These are phyloP conservation scores for Heliopora coerulea DNA, from an alignment of 92 coral and sea anemone genomes.

Conservation along the genomic window DNA sequence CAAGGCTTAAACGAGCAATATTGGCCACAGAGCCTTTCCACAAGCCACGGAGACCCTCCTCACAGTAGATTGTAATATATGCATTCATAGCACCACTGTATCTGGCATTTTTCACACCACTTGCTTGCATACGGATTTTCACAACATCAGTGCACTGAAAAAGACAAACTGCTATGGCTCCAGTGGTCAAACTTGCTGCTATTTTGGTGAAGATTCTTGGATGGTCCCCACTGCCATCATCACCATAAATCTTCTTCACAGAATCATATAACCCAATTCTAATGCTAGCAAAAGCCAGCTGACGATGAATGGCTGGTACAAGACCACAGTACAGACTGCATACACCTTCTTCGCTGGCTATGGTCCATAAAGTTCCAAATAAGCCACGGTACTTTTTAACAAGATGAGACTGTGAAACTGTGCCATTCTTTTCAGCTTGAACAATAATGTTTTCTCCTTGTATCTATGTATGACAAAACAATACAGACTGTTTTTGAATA, in stretches of 20 bases:
- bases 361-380: constrained; percentile 77
- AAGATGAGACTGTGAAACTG: constrained; percentile 58
- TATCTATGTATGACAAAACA: constrained; percentile 52
- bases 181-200: constrained; percentile 88
- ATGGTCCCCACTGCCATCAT: constrained; percentile 69
- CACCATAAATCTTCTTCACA: constrained; percentile 87
- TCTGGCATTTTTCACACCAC: constrained; percentile 58
- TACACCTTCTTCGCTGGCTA: constrained; percentile 80
- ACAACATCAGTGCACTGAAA: constrained; percentile 96
- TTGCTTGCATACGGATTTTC: constrained; percentile 93
- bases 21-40: constrained; percentile 99
- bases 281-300: constrained; percentile 91
- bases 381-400: constrained; percentile 81
- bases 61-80: constrained; percentile 65
- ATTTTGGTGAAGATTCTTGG: constrained; percentile 87
- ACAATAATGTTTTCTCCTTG: constrained; percentile 90
- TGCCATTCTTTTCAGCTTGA: constrained; percentile 63
- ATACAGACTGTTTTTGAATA: too few relatives aligned
- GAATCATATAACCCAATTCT: constrained; percentile 89
- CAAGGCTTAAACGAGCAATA: constrained; percentile 91
- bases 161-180: constrained; percentile 78
- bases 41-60: constrained; percentile 81
- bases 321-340: constrained; percentile 85
- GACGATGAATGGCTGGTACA: constrained; percentile 92
- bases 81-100: constrained; percentile 80